Base-by-base conservation (phyloP, 2,888 invertebrate genomes). In the Coecobrya sp. region DNA sequence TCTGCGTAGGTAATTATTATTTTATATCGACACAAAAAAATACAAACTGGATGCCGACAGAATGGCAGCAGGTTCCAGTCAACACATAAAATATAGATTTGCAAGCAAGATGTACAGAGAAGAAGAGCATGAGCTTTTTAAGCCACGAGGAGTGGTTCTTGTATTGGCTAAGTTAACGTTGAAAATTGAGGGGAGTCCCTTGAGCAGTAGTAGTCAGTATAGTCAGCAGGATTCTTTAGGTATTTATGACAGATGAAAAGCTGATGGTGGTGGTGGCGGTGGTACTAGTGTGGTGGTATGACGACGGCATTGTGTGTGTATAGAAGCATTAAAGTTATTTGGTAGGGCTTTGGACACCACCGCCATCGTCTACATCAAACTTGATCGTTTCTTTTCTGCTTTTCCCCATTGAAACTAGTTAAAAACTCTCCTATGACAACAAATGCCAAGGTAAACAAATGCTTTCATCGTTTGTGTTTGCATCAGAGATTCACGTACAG, bases 361-460 rank as follows among this genome's bases (percentile, higher is more conserved):
- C 68, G 16, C 10, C 73, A 19, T 68, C 42, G 16, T 76, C 19
- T 10, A 36, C 8, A n/a, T 36, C n/a, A 19, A 13, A 16, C 13
- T 30, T 65, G 27, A 36, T 42, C 70, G 19, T 70, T 76, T 11
- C 68, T 73, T 73, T 73, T 73, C 11, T 42, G 42, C 22, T 22
- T 76, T 85, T 68, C 65, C 68, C 42, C 62, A 25, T 45, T 65
- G 84, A 62, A 86, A 86, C 86, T 70, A 70, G 73, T 86, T 49
- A 85, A 45, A 68, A 22, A 8, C 62, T 85, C n/a, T 68, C 25
- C 25, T 3, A 16, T 45, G 65, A 79, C 76, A 86, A 65, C 25
- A 86, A 89, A 85, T 10, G 45, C 25, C 59, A 84, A 59, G 70
- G 89, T 89, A 84, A 89, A 76, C 89, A 82, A 82, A 62, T 70